phyloP scores from a whole-genome alignment of 2,888 invertebrate species.

The Ramazzottius varieornatus region DNA sequence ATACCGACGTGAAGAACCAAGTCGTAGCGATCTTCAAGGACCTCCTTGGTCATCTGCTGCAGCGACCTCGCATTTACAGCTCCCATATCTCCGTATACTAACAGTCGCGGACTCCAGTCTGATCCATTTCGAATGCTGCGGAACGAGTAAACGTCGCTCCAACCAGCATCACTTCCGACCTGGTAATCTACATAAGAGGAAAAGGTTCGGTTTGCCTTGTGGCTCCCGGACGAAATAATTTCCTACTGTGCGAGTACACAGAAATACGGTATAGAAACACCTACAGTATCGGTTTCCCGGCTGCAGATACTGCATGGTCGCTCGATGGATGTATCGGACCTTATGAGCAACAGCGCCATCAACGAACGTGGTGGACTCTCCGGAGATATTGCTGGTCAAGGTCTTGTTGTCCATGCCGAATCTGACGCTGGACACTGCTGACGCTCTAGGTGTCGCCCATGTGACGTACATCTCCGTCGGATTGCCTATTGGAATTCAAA shows the following conservation, averaged over 20 bases:
- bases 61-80: constrained; percentile 6
- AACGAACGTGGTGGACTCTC: constrained; percentile 35
- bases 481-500: constrained; percentile 26
- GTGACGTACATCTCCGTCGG: constrained; percentile 45
- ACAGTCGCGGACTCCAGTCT: constrained; percentile 14
- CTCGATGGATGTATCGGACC: constrained; percentile 50
- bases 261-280: neutral
- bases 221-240: neutral
- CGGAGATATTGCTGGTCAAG: constrained; percentile 16
- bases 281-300: neutral
- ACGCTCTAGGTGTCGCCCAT: constrained; percentile 49
- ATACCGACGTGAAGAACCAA: neutral
- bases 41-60: neutral
- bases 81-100: constrained; percentile 20
- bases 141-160: constrained; percentile 18
- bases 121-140: constrained; percentile 13
- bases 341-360: constrained; percentile 42
- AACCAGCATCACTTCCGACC: constrained; percentile 13
- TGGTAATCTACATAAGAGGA: constrained; percentile 10
- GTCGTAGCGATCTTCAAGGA: neutral
- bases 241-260: neutral
- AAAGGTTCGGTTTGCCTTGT: neutral
- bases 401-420: constrained; percentile 36
- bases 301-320: constrained; percentile 25
- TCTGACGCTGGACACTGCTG: constrained; percentile 39